These are phyloP conservation scores for Agrotis ipsilon DNA, from an alignment of 2,888 invertebrate genomes.

Conservation along the genomic window DNA sequence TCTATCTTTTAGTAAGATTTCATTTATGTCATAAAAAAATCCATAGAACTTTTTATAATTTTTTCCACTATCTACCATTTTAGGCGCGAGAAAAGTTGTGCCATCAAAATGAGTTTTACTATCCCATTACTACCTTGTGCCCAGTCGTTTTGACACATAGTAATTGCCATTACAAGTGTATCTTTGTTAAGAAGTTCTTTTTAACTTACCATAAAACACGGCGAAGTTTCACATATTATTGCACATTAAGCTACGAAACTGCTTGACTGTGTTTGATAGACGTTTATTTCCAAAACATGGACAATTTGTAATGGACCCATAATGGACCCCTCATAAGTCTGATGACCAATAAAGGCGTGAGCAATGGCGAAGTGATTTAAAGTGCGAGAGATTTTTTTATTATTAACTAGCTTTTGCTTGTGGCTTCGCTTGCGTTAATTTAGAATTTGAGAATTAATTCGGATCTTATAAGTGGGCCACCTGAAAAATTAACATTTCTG, in stretches of 20 bases:
- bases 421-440: too few species aligned
- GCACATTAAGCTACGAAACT: conserved; percentile 48
- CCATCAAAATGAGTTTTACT: conserved; percentile 5
- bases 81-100: background rate
- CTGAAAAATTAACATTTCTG: too few species aligned
- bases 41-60: too few species aligned
- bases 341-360: conserved; percentile 52
- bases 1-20: too few species aligned
- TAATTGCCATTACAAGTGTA: conserved; percentile 21
- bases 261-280: conserved; percentile 41
- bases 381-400: conserved; percentile 10
- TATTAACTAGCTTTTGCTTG: too few species aligned
- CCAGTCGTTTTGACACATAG: conserved; percentile 26
- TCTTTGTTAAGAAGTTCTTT: conserved; percentile 6
- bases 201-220: conserved; percentile 35
- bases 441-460: too few species aligned
- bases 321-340: conserved; percentile 63
- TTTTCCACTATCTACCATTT: background rate
- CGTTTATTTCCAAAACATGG: conserved; percentile 55
- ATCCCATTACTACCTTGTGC: background rate
- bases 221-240: conserved; percentile 49
- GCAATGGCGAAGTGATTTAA: conserved; percentile 38
- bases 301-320: conserved; percentile 58
- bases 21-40: too few species aligned
- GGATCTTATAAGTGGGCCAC: too few species aligned